A percentile compares a stretch with the other conserved stretches of the same genome.
phyloP scores from a whole-genome alignment of 2,888 invertebrate species.

The Torymus aiolomorphi region DNA sequence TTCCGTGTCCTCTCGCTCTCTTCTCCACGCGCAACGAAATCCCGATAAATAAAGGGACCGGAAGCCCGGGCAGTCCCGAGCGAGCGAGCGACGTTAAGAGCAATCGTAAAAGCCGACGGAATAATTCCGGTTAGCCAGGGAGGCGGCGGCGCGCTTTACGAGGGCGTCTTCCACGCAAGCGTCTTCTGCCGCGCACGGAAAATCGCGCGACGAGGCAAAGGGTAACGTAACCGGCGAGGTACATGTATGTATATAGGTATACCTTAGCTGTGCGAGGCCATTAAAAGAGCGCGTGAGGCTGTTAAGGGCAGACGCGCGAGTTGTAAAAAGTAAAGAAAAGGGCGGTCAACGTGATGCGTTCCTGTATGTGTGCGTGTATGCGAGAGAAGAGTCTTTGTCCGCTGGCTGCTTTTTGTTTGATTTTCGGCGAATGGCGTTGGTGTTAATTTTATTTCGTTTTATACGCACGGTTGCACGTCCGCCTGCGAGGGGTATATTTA shows the following conservation, averaged over 20 bases:
- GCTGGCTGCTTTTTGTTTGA: too few species aligned
- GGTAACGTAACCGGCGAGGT: background rate
- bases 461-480: too few species aligned
- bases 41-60: constrained; percentile 35
- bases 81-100: constrained; percentile 12
- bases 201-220: constrained; percentile 8
- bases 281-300: constrained; percentile 33
- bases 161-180: background rate
- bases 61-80: background rate
- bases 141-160: constrained; percentile 20
- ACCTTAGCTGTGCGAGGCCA: background rate
- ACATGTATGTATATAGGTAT: background rate
- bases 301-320: constrained; percentile 24
- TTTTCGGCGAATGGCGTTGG: too few species aligned
- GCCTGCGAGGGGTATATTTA: too few species aligned
- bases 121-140: constrained; percentile 35
- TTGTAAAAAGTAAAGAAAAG: constrained; percentile 24
- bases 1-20: background rate
- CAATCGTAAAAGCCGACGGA: constrained; percentile 44
- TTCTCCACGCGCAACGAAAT: background rate
- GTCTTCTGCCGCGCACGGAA: background rate
- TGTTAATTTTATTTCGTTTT: too few species aligned
- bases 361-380: too few species aligned
- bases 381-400: too few species aligned
- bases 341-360: too few species aligned